Evolutionary conservation across 2,797 vertebrate species (phyloP).

Genomic region (Tenualosa thibaudeaui): DNA sequence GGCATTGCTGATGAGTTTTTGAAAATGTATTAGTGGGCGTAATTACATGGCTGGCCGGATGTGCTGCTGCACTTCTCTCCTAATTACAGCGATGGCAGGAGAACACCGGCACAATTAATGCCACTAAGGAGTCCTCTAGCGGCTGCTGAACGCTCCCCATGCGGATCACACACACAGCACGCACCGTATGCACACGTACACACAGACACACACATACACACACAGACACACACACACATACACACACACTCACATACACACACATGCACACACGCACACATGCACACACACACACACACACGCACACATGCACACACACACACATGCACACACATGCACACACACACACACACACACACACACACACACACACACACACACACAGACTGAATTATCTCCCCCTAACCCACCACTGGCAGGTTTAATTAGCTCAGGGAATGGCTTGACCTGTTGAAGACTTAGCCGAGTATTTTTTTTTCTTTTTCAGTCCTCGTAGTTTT

Average conservation of each 20-base stretch:
- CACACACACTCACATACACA: constrained; percentile 17
- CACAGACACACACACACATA: constrained; percentile 14
- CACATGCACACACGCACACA: not conserved
- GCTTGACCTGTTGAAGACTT: constrained; percentile 42
- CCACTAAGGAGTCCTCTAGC: constrained; percentile 14
- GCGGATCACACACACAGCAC: not conserved
- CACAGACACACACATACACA: not conserved
- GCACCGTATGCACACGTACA: too few species aligned
- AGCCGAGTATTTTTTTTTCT: not conserved
- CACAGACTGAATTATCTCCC: constrained; percentile 21
- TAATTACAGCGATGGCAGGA: constrained; percentile 38
- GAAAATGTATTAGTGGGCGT: constrained; percentile 43
- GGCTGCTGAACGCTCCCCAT: too few species aligned
- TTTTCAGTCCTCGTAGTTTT: constrained; percentile 34
- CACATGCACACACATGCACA: constrained; percentile 20
- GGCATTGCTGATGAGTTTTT: constrained; percentile 39
- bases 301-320: not conserved
- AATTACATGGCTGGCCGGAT: constrained; percentile 40
- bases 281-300: not conserved
- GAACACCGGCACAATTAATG: constrained; percentile 38
- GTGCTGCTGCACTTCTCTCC: constrained; percentile 34
- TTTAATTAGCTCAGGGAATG: constrained; percentile 52
- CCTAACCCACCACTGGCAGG: constrained; percentile 30
- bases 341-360: not conserved
- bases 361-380: constrained; percentile 24